Conservation (phyloP, 2,888 invertebrate species). For the Agapostemon virescens region DNA sequence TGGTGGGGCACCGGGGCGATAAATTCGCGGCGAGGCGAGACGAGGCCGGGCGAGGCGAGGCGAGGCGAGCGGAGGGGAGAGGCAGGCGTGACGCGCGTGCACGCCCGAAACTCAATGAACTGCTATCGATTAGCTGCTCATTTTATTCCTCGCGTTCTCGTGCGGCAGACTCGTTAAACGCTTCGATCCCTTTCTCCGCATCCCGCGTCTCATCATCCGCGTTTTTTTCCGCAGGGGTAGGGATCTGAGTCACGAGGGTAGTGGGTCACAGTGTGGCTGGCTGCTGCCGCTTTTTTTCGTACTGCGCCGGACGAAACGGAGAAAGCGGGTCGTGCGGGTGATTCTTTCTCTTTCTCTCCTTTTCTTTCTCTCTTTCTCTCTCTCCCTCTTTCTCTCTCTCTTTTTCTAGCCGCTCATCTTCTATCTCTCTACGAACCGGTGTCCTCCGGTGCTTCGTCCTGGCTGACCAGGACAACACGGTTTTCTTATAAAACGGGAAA, state of each 20-base stretch:
- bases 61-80: slow-evolving; percentile 4
- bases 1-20: slow-evolving; percentile 15
- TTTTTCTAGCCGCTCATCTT: neutral
- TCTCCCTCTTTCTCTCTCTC: neutral
- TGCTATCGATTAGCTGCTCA: slow-evolving; percentile 76
- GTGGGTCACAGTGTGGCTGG: slow-evolving; percentile 73
- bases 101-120: slow-evolving; percentile 77
- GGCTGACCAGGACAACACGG: slow-evolving; percentile 35
- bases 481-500: slow-evolving; percentile 44
- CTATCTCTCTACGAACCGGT: neutral
- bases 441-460: neutral
- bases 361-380: neutral
- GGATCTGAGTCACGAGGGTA: slow-evolving; percentile 76
- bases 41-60: neutral
- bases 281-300: slow-evolving; percentile 1
- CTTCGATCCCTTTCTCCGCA: slow-evolving; percentile 55
- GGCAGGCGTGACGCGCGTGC: slow-evolving; percentile 64
- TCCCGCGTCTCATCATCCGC: slow-evolving; percentile 36
- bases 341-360: slow-evolving; percentile 53
- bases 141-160: slow-evolving; percentile 70
- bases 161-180: slow-evolving; percentile 65
- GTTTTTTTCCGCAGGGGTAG: slow-evolving; percentile 64
- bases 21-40: slow-evolving; percentile 17
- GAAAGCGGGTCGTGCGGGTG: slow-evolving; percentile 71
- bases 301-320: slow-evolving; percentile 54